A percentile compares a stretch with the other conserved stretches of the same genome.
Conservation (phyloP, 2,888 invertebrate species). For the Thereva unica region DNA sequence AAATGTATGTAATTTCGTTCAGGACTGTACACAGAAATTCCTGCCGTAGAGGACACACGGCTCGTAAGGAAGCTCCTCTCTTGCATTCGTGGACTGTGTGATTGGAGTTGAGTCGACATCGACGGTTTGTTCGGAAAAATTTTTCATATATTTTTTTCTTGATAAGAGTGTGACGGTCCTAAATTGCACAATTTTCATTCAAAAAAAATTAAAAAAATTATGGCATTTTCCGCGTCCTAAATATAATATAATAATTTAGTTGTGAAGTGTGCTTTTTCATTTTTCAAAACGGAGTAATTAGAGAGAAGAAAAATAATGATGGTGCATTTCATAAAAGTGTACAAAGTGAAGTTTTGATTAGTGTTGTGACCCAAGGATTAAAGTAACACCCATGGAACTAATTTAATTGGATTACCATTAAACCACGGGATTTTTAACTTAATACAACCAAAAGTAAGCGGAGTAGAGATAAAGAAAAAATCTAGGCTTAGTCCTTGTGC, state of each 20-base stretch:
- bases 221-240: constrained; percentile 4
- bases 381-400: too few species aligned
- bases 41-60: constrained; percentile 11
- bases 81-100: constrained; percentile 33
- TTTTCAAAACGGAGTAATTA: too few species aligned
- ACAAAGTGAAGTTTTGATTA: too few species aligned
- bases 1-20: background rate
- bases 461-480: too few species aligned
- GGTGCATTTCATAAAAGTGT: too few species aligned
- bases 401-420: too few species aligned
- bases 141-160: constrained; percentile 16
- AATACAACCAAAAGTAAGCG: too few species aligned
- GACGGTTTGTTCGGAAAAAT: constrained; percentile 32
- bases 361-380: too few species aligned
- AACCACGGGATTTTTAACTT: too few species aligned
- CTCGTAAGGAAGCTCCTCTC: constrained; percentile 26
- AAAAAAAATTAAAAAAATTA: background rate
- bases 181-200: constrained; percentile 14
- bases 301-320: too few species aligned
- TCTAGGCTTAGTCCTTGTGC: too few species aligned
- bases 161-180: constrained; percentile 26
- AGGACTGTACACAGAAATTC: constrained; percentile 17
- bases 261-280: constrained; percentile 11
- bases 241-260: constrained; percentile 12
- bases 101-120: constrained; percentile 35